Conservation (phyloP, 2,888 invertebrate genomes). For the Dynastes maya region DNA sequence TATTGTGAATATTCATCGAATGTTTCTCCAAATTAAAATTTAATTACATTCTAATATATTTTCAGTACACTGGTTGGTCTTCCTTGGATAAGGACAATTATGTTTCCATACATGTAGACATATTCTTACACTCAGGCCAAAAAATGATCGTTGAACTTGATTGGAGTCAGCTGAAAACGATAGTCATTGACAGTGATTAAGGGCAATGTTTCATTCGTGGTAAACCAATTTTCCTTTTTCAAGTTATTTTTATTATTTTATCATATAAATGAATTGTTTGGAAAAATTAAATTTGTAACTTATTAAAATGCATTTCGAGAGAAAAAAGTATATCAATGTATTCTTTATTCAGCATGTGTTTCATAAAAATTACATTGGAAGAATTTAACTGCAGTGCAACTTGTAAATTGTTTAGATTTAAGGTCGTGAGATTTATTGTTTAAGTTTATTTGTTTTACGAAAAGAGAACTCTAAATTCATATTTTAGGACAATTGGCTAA, state of each 20-base stretch:
- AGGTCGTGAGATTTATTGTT: not conserved
- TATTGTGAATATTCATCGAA: conserved; percentile 63
- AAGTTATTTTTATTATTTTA: no score
- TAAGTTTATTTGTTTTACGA: not conserved
- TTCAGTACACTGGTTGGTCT: conserved; percentile 70
- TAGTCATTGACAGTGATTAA: conserved; percentile 66
- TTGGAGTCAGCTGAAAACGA: conserved; percentile 66
- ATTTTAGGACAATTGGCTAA: not conserved
- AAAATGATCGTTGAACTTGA: conserved; percentile 66
- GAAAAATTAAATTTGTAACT: not conserved
- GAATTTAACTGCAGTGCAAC: no score
- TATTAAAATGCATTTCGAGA: conserved; percentile 12
- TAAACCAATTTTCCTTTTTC: no score
- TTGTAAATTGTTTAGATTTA: not conserved
- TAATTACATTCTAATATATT: conserved; percentile 1
- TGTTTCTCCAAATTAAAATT: no score
- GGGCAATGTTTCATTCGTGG: not conserved
- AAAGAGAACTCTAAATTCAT: not conserved
- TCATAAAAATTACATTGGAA: no score
- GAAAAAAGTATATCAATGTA: not conserved
- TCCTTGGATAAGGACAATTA: conserved; percentile 68
- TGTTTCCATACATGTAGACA: conserved; percentile 66
- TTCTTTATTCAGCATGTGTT: no score
- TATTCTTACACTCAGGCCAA: conserved; percentile 64
- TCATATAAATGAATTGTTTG: not conserved